A percentile compares a stretch with the other conserved stretches of the same genome.
These are phyloP conservation scores for Byasa hedistus DNA, from an alignment of 2,888 invertebrate genomes.

Conservation along the genomic window DNA sequence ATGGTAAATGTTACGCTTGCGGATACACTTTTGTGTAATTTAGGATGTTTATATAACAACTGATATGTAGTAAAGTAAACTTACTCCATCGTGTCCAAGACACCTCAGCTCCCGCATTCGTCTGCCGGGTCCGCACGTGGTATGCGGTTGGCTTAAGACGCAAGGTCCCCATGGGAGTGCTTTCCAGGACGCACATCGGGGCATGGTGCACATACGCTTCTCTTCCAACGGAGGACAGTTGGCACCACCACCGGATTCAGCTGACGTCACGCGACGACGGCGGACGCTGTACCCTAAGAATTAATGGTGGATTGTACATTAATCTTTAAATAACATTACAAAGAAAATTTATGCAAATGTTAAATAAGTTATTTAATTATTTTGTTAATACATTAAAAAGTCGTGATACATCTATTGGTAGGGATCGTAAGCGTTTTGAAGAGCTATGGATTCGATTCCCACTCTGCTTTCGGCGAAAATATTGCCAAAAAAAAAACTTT, in stretches of 20 bases:
- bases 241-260: conserved; percentile 75
- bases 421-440: too few species aligned
- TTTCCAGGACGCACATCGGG: conserved; percentile 77
- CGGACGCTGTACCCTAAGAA: conserved; percentile 70
- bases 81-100: conserved; percentile 76
- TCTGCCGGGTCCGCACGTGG: conserved; percentile 81
- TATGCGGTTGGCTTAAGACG: conserved; percentile 63
- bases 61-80: conserved; percentile 26
- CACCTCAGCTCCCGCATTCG: conserved; percentile 79
- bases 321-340: background rate
- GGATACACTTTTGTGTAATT: background rate
- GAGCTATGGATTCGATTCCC: too few species aligned
- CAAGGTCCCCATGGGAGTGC: conserved; percentile 78
- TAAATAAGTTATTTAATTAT: too few species aligned
- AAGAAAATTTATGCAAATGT: background rate
- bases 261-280: conserved; percentile 67
- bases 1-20: background rate
- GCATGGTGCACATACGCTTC: conserved; percentile 76
- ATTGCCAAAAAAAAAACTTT: too few species aligned
- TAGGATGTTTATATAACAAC: background rate
- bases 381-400: too few species aligned
- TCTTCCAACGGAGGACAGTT: conserved; percentile 77
- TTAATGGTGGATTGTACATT: background rate
- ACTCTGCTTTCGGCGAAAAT: too few species aligned
- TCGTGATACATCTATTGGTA: too few species aligned